Evolutionary conservation across 1,140 invertebrate species (phyloP), one percentile per base, ranked within the genome.

Genomic region (Ceratina japonica): DNA sequence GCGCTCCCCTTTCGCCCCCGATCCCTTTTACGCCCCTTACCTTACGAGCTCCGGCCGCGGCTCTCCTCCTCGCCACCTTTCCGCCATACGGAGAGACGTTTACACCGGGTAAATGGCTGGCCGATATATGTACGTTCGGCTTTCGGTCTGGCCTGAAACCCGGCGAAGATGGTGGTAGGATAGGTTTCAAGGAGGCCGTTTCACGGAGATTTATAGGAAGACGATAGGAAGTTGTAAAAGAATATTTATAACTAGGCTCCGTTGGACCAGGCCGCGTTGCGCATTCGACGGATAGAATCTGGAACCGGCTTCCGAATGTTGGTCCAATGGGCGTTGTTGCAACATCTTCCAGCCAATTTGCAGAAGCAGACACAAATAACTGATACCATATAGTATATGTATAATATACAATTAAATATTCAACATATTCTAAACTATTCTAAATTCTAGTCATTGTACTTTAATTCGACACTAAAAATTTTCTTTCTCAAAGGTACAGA

Each of bases 1-100:
- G 91, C 89, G 81, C 84, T 82, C 83, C 86, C 83, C 87, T 89
- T 86, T 56, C 74, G 68, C 54, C 62, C 69, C 49, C 69, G 63
- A 61, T 44, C 75, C 71, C 79, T 79, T 84, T 80, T 85, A 79
- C 71, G 77, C 71, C 73, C 75, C 83, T 44, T 44, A 44, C 37
- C 74, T 80, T 77, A 64, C 69, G 62, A 37, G n/a, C 54, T 13
- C 79, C 49, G 54, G 51, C 51, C 44, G 68, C 63, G 74, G 71
- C 68, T 58, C 58, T 64, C 71, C 68, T 59, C 69, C 54, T n/a
- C 72, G 7, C 56, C 44, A 13, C 52, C 22, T 51, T 56, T 61
- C 69, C 56, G n/a, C 59, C 56, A 62, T 61, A 8, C 68, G 20
- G 3, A 31, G 49, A 54, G 65, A 76, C 61, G 79, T 85, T 82